Evolutionary conservation across 30 jellyfish, hydroid and myxozoan genomes (phyloP).

Genomic region (Pelagia noctiluca): DNA sequence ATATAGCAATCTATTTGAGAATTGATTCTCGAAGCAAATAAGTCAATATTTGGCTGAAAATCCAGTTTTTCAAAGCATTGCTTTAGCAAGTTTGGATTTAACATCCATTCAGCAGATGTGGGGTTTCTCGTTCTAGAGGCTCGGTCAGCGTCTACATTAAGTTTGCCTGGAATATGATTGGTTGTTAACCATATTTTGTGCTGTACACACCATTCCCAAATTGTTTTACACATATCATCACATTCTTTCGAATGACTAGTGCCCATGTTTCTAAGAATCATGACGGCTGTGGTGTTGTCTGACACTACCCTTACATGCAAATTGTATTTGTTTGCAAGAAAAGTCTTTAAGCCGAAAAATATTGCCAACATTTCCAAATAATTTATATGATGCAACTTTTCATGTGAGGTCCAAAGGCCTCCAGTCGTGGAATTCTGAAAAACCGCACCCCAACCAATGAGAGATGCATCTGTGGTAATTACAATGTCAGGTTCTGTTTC

Average conservation of each 20-base stretch:
- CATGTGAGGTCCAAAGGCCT: conserved; percentile 18
- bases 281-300: conserved; percentile 56
- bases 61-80: neutral
- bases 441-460: conserved; percentile 52
- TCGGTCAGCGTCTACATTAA: conserved; percentile 24
- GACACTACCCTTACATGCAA: conserved; percentile 16
- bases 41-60: conserved; percentile 14
- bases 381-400: neutral
- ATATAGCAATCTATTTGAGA: neutral
- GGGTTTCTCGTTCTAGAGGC: conserved; percentile 14
- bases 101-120: conserved; percentile 41
- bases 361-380: conserved; percentile 32
- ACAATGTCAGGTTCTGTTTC: neutral
- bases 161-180: conserved; percentile 60
- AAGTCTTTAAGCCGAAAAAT: conserved; percentile 9
- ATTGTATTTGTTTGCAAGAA: neutral
- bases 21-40: conserved; percentile 48
- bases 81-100: neutral
- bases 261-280: conserved; percentile 22
- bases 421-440: neutral
- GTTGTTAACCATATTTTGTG: conserved; percentile 49
- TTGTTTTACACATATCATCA: neutral
- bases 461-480: conserved; percentile 22
- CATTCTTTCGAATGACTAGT: conserved; percentile 17
- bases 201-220: conserved; percentile 17